Conservation (phyloP, 2,888 invertebrate genomes). For the Trachelus tabidus region DNA sequence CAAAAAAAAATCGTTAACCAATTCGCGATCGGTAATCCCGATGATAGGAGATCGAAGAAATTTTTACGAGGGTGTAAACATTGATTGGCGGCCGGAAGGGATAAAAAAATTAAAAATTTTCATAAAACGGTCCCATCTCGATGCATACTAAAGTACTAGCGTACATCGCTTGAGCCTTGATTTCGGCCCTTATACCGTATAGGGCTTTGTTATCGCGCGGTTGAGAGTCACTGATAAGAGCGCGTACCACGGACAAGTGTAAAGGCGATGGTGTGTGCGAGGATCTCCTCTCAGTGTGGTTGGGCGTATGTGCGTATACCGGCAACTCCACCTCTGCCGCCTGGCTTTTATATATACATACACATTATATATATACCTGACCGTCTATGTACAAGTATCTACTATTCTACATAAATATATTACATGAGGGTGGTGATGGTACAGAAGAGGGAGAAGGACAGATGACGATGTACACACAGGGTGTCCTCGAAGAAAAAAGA, state of each 20-base stretch:
- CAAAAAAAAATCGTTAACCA: too few relatives aligned
- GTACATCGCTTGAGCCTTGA: conserved; percentile 51
- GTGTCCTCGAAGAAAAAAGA: conserved; percentile 47
- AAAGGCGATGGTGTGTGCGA: conserved; percentile 31
- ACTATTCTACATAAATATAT: conserved; percentile 52
- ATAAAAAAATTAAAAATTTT: conserved; percentile 53
- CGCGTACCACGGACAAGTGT: conserved; percentile 55
- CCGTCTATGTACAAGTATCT: conserved; percentile 43
- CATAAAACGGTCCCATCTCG: conserved; percentile 45
- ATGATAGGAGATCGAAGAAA: not conserved
- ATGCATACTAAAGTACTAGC: conserved; percentile 49
- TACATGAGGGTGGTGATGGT: conserved; percentile 33
- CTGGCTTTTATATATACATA: conserved; percentile 8
- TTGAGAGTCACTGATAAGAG: conserved; percentile 54
- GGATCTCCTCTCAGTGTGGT: conserved; percentile 7
- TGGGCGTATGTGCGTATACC: conserved; percentile 44
- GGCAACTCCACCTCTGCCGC: conserved; percentile 33
- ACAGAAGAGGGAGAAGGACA: conserved; percentile 11
- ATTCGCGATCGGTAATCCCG: too few relatives aligned
- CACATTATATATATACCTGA: conserved; percentile 33
- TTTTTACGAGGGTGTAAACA: not conserved
- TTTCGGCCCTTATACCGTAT: conserved; percentile 39
- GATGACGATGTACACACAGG: conserved; percentile 37
- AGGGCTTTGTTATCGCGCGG: not conserved
- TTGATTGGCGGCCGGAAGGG: not conserved